Percentiles rank a stretch among this genome's conserved stretches.
Conservation (phyloP, 1,140 invertebrate genomes). For the Wasmannia auropunctata region DNA sequence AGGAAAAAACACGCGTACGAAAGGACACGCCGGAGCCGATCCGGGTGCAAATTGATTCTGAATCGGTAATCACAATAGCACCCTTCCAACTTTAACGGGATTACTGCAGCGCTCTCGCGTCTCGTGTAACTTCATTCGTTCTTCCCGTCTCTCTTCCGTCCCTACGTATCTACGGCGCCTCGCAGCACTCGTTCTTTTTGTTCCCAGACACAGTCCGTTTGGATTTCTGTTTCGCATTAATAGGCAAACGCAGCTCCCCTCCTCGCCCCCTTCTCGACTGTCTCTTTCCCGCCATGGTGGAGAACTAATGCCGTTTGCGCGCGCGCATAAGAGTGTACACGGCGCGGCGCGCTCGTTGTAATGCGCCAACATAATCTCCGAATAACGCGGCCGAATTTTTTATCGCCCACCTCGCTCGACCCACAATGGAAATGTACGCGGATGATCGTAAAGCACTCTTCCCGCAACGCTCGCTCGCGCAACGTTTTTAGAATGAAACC, state of each 20-base stretch:
- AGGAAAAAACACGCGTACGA: neutral
- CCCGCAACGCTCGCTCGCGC: neutral
- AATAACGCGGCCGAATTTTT: conserved; percentile 65
- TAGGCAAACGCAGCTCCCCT: conserved; percentile 9
- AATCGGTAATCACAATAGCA: conserved; percentile 39
- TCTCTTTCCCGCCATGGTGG: neutral
- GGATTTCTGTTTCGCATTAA: conserved; percentile 56
- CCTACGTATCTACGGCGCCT: neutral
- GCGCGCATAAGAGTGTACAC: conserved; percentile 47
- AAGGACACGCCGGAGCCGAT: conserved; percentile 2
- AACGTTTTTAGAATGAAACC: conserved; percentile 7
- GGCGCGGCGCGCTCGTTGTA: conserved; percentile 50
- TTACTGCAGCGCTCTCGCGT: conserved; percentile 9
- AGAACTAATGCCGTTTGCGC: conserved; percentile 54
- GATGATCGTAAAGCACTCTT: conserved; percentile 56
- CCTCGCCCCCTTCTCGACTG: no score
- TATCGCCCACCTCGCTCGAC: neutral
- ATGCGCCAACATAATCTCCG: conserved; percentile 65
- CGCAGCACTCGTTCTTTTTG: neutral
- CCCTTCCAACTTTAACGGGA: conserved; percentile 38
- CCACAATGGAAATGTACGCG: neutral
- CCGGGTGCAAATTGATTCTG: conserved; percentile 63
- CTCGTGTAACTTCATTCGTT: conserved; percentile 20
- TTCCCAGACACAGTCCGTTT: conserved; percentile 36
- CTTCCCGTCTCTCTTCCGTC: neutral